These are phyloP conservation scores for Mycalesis mineus DNA, from an alignment of 2,888 invertebrate species.

Conservation along the genomic window DNA sequence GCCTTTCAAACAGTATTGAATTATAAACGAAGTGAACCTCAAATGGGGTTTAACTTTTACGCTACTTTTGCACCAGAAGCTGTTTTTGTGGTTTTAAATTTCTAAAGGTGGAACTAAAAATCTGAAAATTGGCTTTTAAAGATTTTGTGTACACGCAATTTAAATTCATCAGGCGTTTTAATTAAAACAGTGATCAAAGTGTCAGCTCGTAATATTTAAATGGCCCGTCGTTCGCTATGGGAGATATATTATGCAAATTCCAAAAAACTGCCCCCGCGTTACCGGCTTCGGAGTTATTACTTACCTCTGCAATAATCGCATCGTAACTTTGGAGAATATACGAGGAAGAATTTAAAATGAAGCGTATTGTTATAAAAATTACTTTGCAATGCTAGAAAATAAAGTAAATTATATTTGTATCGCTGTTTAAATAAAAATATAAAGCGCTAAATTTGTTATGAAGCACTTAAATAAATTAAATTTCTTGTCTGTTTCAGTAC, in stretches of 20 bases:
- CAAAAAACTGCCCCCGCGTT: neutral
- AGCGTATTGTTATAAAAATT: no score
- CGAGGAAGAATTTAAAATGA: neutral
- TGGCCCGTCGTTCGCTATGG: neutral
- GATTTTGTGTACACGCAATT: neutral
- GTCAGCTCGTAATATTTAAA: neutral
- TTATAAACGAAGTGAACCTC: slow-evolving; percentile 22
- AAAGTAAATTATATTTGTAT: no score
- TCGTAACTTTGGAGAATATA: neutral
- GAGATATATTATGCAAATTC: neutral
- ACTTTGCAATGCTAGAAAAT: no score
- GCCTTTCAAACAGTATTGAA: slow-evolving; percentile 21
- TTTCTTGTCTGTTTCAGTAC: no score
- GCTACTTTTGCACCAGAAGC: slow-evolving; percentile 16
- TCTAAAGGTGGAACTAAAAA: no score
- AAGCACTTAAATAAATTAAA: no score
- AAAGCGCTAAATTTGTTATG: no score
- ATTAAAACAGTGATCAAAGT: slow-evolving; percentile 1
- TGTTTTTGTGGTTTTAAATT: no score
- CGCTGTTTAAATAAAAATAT: no score
- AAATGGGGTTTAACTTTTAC: slow-evolving; percentile 24
- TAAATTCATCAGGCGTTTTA: neutral
- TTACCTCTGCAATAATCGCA: neutral
- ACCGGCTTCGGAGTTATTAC: neutral
- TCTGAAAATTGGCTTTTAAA: neutral